phyloP scores from a whole-genome alignment of 2,888 invertebrate genomes.

The Podotricha telesiphe region DNA sequence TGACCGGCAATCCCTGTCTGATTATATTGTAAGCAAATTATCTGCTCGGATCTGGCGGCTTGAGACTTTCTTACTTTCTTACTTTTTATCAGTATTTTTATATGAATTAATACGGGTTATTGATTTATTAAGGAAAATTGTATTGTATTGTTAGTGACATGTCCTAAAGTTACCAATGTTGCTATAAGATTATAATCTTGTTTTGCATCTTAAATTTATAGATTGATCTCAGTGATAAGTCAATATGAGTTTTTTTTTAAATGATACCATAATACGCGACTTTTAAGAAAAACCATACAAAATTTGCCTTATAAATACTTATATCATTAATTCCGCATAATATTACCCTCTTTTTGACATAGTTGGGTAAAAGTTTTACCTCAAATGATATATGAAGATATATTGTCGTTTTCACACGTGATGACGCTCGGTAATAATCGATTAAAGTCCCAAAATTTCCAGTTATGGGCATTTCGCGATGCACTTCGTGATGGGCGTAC shows the following conservation, averaged over 20 bases:
- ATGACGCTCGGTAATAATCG: conserved; percentile 43
- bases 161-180: not conserved
- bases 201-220: not conserved
- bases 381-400: conserved; percentile 37
- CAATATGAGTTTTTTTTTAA: too few relatives aligned
- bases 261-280: too few relatives aligned
- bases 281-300: too few relatives aligned
- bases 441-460: conserved; percentile 47
- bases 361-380: conserved; percentile 1
- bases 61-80: conserved; percentile 45
- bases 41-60: conserved; percentile 75
- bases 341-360: not conserved
- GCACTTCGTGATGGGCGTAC: conserved; percentile 20
- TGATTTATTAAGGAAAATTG: conserved; percentile 42
- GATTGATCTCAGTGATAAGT: not conserved
- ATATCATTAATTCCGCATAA: not conserved
- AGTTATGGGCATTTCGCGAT: conserved; percentile 34
- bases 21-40: conserved; percentile 85
- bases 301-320: not conserved
- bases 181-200: not conserved
- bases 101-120: conserved; percentile 46
- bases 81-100: conserved; percentile 59
- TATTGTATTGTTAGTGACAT: not conserved
- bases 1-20: conserved; percentile 77
- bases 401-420: conserved; percentile 38